Conservation (phyloP, 2,888 invertebrate genomes). For the Eristalis intricaria region DNA sequence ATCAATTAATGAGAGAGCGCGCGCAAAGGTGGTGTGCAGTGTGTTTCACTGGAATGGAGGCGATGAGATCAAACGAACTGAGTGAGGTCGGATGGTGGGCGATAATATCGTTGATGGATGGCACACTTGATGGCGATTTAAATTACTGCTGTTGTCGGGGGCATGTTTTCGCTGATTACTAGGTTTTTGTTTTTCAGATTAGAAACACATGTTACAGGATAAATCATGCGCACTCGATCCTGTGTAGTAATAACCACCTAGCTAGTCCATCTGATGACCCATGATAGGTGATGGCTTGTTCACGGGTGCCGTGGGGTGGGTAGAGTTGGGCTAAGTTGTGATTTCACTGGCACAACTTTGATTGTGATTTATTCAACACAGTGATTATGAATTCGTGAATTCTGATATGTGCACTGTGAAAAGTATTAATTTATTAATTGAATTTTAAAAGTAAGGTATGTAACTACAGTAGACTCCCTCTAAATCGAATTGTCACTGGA, state of each 20-base stretch:
- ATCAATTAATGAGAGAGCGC: conserved; percentile 46
- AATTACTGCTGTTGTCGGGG: not conserved
- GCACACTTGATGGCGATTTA: not conserved
- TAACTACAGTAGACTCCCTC: no score
- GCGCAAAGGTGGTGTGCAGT: not conserved
- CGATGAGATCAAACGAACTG: not conserved
- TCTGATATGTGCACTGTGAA: no score
- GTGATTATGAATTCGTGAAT: no score
- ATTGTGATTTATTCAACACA: no score
- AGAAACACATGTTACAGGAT: not conserved
- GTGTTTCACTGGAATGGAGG: not conserved
- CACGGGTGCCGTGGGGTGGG: no score
- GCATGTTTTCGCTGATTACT: not conserved
- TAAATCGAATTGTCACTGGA: no score
- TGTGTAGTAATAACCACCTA: not conserved
- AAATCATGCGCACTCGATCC: not conserved
- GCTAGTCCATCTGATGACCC: not conserved
- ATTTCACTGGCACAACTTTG: no score
- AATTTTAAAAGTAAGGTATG: no score
- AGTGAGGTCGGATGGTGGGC: not conserved
- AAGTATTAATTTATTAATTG: no score
- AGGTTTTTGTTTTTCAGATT: not conserved
- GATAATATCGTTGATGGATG: not conserved
- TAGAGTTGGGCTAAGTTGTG: no score
- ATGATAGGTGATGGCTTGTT: no score